These are phyloP conservation scores for Coenonympha glycerion DNA, from an alignment of 2,888 invertebrate genomes.

Conservation along the genomic window DNA sequence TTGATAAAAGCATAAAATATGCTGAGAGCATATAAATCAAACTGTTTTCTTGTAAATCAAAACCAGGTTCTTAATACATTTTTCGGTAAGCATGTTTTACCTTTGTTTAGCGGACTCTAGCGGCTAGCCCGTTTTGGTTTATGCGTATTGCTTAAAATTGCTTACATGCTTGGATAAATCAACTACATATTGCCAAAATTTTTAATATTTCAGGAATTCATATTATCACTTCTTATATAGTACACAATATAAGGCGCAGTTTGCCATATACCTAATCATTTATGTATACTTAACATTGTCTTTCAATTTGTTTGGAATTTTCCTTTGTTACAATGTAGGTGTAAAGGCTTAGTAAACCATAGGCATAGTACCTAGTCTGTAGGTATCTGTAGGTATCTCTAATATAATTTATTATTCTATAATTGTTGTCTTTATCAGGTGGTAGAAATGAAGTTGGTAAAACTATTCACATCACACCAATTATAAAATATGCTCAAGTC, in stretches of 20 bases:
- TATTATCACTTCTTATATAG: too few species aligned
- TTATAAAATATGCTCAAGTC: constrained; percentile 70
- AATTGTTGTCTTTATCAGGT: constrained; percentile 13
- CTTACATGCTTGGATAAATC: constrained; percentile 5
- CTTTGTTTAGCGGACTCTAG: too few species aligned
- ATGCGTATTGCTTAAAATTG: constrained; percentile 11
- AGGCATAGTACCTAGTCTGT: neutral
- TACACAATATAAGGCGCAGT: too few species aligned
- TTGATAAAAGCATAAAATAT: constrained; percentile 17
- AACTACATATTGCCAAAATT: too few species aligned
- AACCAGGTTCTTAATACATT: constrained; percentile 30
- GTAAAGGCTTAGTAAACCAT: neutral
- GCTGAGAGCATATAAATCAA: constrained; percentile 29
- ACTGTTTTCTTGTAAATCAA: constrained; percentile 24
- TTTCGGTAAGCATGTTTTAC: constrained; percentile 30
- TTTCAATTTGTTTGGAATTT: constrained; percentile 4
- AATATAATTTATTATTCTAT: neutral
- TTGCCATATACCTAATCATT: neutral
- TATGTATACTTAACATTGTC: neutral
- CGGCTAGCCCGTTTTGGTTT: too few species aligned
- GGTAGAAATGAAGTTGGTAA: constrained; percentile 42
- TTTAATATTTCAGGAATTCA: too few species aligned
- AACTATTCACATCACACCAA: constrained; percentile 64
- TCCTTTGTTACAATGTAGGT: constrained; percentile 1
- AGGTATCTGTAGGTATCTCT: neutral